A percentile compares a stretch with the other conserved stretches of the same genome.
Evolutionary conservation across 2,113 vertebrate genomes (phyloP).

Genomic region (Oncorhynchus mykiss): DNA sequence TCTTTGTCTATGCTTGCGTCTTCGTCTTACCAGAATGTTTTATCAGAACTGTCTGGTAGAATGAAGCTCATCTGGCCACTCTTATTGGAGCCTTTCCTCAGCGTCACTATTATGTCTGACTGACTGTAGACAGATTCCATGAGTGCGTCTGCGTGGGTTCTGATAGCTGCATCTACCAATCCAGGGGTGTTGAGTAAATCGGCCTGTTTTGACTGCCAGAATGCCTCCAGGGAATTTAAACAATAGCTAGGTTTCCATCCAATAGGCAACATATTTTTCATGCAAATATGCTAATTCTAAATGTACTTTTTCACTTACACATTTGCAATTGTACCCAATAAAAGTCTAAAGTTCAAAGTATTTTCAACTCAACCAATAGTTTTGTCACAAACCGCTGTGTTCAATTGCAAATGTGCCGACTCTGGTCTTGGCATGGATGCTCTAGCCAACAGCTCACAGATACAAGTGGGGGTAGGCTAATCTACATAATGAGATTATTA

Average conservation of each 20-base stretch:
- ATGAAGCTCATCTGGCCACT: constrained; percentile 52
- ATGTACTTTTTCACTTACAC: no score
- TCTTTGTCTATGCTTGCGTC: neutral
- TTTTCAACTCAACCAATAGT: no score
- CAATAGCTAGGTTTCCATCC: neutral
- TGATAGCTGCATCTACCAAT: constrained; percentile 52
- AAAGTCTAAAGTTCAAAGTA: no score
- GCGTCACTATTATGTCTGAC: constrained; percentile 37
- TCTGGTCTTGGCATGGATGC: no score
- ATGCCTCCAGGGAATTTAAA: constrained; percentile 44
- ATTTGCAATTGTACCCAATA: no score
- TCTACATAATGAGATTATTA: no score
- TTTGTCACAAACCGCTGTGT: no score
- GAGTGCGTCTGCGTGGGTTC: constrained; percentile 44
- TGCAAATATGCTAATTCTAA: no score
- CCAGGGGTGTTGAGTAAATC: constrained; percentile 55
- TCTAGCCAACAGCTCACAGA: no score
- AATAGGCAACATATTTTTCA: no score
- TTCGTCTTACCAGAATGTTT: constrained; percentile 34
- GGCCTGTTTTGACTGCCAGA: constrained; percentile 53
- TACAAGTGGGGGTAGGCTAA: no score
- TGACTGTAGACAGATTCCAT: constrained; percentile 30
- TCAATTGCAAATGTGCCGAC: no score
- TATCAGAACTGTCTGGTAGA: constrained; percentile 59
- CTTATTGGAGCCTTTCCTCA: constrained; percentile 59